Conservation (phyloP, 2,113 vertebrate genomes). For the Eonycteris spelaea region DNA sequence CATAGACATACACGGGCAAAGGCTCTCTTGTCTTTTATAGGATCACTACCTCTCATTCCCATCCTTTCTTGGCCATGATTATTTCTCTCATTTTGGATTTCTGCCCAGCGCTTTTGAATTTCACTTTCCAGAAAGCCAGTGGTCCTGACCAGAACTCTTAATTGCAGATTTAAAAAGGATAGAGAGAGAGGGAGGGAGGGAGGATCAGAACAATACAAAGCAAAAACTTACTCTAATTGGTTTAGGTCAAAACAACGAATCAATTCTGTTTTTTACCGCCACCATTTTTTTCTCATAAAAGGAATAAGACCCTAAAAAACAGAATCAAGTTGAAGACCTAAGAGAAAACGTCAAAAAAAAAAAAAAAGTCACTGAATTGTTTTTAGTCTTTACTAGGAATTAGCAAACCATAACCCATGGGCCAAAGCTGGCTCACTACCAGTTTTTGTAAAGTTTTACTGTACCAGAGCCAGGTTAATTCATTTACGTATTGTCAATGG, state of each 20-base stretch:
- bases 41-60: neutral
- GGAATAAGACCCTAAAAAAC: neutral
- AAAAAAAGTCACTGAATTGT: neutral
- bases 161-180: neutral
- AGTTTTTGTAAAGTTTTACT: neutral
- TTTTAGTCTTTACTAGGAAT: neutral
- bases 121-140: constrained; percentile 15
- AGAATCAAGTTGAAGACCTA: neutral
- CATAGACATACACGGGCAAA: neutral
- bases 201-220: neutral
- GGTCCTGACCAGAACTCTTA: neutral
- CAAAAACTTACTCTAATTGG: neutral
- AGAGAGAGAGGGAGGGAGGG: neutral
- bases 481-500: neutral
- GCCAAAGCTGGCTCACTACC: neutral
- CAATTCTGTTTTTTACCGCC: neutral
- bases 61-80: neutral
- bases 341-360: neutral
- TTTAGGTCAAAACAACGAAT: constrained; percentile 26
- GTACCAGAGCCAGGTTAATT: neutral
- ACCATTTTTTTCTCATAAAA: neutral
- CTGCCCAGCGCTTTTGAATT: constrained; percentile 5
- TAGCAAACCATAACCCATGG: neutral
- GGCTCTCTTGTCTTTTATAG: neutral
- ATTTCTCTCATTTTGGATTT: neutral